Conservation (phyloP, 1,140 invertebrate species). For the Stratiolaelaps scimitus region DNA sequence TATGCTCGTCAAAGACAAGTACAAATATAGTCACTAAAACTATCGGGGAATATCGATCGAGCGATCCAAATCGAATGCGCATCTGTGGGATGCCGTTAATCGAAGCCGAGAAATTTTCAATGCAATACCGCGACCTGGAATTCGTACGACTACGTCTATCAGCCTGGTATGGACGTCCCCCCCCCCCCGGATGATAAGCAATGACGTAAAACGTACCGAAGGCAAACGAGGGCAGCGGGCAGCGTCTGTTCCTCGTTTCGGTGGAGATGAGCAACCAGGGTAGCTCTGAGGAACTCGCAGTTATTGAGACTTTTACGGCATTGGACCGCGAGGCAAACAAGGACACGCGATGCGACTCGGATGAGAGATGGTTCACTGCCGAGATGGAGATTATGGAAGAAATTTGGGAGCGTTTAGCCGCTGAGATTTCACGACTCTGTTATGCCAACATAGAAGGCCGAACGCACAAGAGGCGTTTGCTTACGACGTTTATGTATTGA, state of each 20-base stretch:
- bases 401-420: too few relatives aligned
- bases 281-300: slow-evolving; percentile 5
- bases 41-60: neutral
- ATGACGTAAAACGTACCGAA: neutral
- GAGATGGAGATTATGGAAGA: neutral
- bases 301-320: slow-evolving; percentile 26
- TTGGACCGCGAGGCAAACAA: slow-evolving; percentile 2
- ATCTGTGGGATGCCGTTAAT: too few relatives aligned
- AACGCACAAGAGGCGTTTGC: too few relatives aligned
- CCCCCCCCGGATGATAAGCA: neutral
- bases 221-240: slow-evolving; percentile 18
- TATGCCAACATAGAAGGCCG: too few relatives aligned
- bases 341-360: slow-evolving; percentile 15
- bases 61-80: neutral
- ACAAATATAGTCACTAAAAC: too few relatives aligned
- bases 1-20: too few relatives aligned
- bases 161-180: too few relatives aligned
- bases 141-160: too few relatives aligned
- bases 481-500: too few relatives aligned
- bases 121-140: too few relatives aligned
- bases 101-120: too few relatives aligned
- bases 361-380: slow-evolving; percentile 1
- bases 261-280: neutral
- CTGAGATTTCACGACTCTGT: too few relatives aligned
- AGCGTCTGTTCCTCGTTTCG: slow-evolving; percentile 2